These are phyloP conservation scores for Eristalinus sepulchralis DNA, from an alignment of 2,888 invertebrate species.

Conservation along the genomic window DNA sequence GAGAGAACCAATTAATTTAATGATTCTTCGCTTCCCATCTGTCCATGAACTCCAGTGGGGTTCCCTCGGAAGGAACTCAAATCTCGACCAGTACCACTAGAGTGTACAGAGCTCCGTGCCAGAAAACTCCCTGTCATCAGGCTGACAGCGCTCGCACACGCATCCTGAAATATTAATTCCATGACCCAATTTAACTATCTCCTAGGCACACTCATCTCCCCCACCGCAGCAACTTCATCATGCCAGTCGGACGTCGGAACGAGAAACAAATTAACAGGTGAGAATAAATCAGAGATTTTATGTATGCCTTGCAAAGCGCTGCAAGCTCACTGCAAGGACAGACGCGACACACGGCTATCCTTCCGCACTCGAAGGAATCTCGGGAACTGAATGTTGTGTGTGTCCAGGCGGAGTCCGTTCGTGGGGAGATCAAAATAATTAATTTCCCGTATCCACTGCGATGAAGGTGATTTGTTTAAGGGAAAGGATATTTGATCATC, in stretches of 20 bases:
- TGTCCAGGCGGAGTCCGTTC: neutral
- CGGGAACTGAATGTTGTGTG: neutral
- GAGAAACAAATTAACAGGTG: constrained; percentile 39
- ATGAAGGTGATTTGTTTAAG: constrained; percentile 14
- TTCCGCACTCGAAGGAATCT: neutral
- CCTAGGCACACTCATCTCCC: neutral
- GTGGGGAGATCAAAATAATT: neutral
- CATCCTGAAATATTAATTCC: constrained; percentile 20
- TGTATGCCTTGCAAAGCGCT: neutral
- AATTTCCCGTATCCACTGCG: constrained; percentile 5
- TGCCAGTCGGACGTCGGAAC: constrained; percentile 21
- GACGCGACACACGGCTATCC: neutral
- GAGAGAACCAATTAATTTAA: constrained; percentile 6
- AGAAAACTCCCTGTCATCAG: neutral
- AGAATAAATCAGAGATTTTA: constrained; percentile 11
- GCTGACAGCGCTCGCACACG: neutral
- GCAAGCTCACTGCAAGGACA: neutral
- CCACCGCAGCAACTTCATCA: neutral
- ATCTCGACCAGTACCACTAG: neutral
- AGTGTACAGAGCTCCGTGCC: neutral
- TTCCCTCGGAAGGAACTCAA: neutral
- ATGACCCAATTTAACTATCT: neutral
- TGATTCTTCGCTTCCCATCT: neutral
- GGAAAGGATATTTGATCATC: constrained; percentile 29
- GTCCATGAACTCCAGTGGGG: neutral